These are phyloP conservation scores for Ictalurus punctatus DNA, from an alignment of 2,113 vertebrate species.

Conservation along the genomic window DNA sequence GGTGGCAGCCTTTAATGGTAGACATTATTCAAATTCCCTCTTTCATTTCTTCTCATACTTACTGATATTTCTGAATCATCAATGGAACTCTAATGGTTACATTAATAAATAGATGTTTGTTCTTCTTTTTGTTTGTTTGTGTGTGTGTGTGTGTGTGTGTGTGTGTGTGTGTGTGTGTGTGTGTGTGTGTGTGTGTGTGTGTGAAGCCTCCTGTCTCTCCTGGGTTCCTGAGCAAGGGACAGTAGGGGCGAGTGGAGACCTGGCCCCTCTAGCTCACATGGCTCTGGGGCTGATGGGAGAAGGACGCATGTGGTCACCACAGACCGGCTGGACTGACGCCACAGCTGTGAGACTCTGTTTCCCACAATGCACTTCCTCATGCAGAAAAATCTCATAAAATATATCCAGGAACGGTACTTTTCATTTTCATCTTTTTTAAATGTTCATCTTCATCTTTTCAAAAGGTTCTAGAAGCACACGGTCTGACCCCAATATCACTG, in stretches of 20 bases:
- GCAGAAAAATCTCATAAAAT: background rate
- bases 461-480: constrained; percentile 92
- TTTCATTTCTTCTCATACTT: background rate
- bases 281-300: constrained; percentile 94
- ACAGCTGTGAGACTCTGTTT: constrained; percentile 85
- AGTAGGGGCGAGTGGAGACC: constrained; percentile 94
- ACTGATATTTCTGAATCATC: no score
- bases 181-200: background rate
- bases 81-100: background rate
- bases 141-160: background rate
- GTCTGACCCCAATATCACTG: constrained; percentile 87
- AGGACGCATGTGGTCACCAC: constrained; percentile 98
- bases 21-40: background rate
- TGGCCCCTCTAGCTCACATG: constrained; percentile 94
- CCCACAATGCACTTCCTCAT: background rate
- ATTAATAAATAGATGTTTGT: background rate
- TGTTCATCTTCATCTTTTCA: constrained; percentile 6
- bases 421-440: no score
- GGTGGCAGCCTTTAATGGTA: constrained; percentile 91
- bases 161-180: background rate
- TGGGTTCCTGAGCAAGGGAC: constrained; percentile 97
- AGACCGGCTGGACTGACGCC: constrained; percentile 96
- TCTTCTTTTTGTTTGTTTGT: background rate
- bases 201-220: constrained; percentile 88
- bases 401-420: background rate